Base-by-base conservation (phyloP, 2,888 invertebrate species). In the Himalopsyche kuldschensis region DNA sequence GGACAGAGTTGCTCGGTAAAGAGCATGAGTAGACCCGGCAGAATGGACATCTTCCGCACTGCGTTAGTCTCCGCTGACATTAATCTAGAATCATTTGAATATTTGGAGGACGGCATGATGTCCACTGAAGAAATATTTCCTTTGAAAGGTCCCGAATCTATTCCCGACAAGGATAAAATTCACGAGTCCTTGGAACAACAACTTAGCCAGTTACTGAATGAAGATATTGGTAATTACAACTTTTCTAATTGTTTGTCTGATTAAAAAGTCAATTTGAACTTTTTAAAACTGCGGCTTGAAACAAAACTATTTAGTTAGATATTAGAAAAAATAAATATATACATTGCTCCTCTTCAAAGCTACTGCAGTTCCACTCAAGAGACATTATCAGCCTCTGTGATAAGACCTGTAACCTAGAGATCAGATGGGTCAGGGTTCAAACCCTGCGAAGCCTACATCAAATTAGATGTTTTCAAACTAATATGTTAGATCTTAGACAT, bases 21-120 rank as follows among this genome's bases (percentile, higher is more conserved):
- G 15, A 48, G 30, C 46, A 31, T 75, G n/a, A 63, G 47, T 69
- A 24, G 63, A 46, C 20, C 32, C 10, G 90, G 90, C 86, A 88
- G 91, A 87, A 90, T 92, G 89, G 93, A 93, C 87, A 90, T 93
- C 41, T 93, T 92, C 88, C 92, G 91, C 86, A 91, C 92, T 30
- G 92, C 92, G 63, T 90, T 93, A 83, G 91, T 90, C 75, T 89
- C 92, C 63, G 89, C 92, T 0, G 92, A 92, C 78, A 92, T 93
- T 78, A 91, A 92, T 87, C 88, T 93, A 86, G 92, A 92, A 86
- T 90, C 91, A 87, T 92, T 92, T 88, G 90, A 92, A 86, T 93
- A 92, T 87, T 88, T 92, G 85, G 91, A 92, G 85, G 92, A 91
- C 87, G 89, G 90, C 79, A 89, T 92, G 89, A 89, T 92, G 88